Evolutionary conservation across 2,797 vertebrate genomes (phyloP).

Genomic region (Darevskia mixta): DNA sequence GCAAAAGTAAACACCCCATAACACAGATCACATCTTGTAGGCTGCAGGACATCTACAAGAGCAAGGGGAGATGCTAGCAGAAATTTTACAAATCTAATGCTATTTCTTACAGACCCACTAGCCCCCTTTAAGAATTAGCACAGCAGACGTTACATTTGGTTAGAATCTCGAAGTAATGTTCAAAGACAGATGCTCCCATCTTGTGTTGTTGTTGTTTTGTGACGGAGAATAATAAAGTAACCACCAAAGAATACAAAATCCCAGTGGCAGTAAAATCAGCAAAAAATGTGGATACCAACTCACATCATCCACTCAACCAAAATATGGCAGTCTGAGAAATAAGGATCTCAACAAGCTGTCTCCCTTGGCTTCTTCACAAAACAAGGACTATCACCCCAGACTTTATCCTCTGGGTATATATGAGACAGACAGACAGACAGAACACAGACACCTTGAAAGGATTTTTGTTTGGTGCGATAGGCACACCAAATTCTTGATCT

Average conservation of each 20-base stretch:
- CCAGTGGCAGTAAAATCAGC: constrained; percentile 39
- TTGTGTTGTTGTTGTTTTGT: constrained; percentile 43
- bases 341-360: background rate
- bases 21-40: rapidly evolving
- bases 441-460: background rate
- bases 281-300: constrained; percentile 43
- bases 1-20: background rate
- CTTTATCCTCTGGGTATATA: background rate
- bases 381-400: background rate
- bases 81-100: background rate
- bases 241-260: constrained; percentile 18
- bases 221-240: background rate
- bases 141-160: constrained; percentile 13
- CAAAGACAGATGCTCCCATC: constrained; percentile 26
- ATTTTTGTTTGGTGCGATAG: background rate
- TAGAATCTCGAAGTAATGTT: constrained; percentile 45
- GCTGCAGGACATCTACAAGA: background rate
- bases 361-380: background rate
- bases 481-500: background rate
- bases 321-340: constrained; percentile 37
- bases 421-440: too few species aligned
- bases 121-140: background rate
- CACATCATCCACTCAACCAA: constrained; percentile 1
- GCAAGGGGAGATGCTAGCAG: background rate
- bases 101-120: background rate